Percentiles rank a stretch among this genome's conserved stretches.
Conservation (phyloP, 2,113 vertebrate genomes). For the Rhabdornis inornatus region DNA sequence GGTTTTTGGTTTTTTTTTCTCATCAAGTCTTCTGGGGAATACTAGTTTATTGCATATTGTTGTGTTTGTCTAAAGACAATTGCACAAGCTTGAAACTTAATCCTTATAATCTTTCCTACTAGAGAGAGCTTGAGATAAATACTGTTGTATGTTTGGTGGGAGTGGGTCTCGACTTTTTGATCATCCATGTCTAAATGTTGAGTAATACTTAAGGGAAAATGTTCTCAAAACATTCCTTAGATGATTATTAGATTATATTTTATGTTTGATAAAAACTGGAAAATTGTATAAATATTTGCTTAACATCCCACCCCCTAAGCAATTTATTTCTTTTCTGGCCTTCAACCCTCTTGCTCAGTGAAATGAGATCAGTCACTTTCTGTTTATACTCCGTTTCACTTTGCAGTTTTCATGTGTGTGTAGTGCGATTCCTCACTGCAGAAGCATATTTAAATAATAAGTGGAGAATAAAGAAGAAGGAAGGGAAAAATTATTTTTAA, state of each 20-base stretch:
- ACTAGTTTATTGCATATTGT: slow-evolving; percentile 48
- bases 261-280: slow-evolving; percentile 63
- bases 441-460: neutral
- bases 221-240: slow-evolving; percentile 67
- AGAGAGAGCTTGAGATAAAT: slow-evolving; percentile 42
- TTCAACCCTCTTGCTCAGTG: slow-evolving; percentile 43
- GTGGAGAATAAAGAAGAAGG: neutral
- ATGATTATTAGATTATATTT: slow-evolving; percentile 69
- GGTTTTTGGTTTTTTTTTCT: neutral
- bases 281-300: slow-evolving; percentile 65
- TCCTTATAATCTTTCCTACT: slow-evolving; percentile 42
- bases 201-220: slow-evolving; percentile 62
- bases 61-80: slow-evolving; percentile 52
- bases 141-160: slow-evolving; percentile 38
- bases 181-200: slow-evolving; percentile 56
- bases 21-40: slow-evolving; percentile 10
- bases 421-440: neutral
- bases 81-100: slow-evolving; percentile 51
- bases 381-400: slow-evolving; percentile 57
- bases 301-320: slow-evolving; percentile 57
- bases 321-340: slow-evolving; percentile 58
- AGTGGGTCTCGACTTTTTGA: slow-evolving; percentile 55
- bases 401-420: neutral
- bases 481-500: neutral
- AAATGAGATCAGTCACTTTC: slow-evolving; percentile 47